Base-by-base conservation (phyloP, 2,797 vertebrate species). In the Sebastes cheni region DNA sequence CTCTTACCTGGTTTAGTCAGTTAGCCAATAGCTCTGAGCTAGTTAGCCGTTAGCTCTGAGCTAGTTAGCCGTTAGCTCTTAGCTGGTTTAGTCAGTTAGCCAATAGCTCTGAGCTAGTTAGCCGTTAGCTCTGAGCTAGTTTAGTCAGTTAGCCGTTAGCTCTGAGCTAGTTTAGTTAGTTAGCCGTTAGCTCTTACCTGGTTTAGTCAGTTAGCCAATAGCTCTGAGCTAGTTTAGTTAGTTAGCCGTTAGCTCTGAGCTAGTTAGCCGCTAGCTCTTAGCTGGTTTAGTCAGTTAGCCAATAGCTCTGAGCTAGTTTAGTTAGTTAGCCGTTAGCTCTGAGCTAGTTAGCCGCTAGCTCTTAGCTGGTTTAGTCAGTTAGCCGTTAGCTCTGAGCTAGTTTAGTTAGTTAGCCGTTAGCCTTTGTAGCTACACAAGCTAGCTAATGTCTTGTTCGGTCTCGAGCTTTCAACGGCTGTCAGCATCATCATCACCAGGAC, bases 391-490 rank as follows among this genome's bases (percentile, higher is more conserved):
- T 69, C 11, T 22, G 32, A 34, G 32, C 32, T 54, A 39, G 60
- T 50, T 67, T n/a, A 12, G 56, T 62, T 60, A 72, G 72, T 29
- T 29, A 3, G 8, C 2, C 27, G 27, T 27, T 1, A 42, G 62
- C 42, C 8, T 20, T 4, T 46, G 50, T n/a, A 61, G 69, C 80
- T 39, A 23, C 25, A 22, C 52, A 23, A 42, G 75, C 77, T 76
- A 76, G 79, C 82, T 73, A 2, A 91, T 92, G 87, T 77, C 74
- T 60, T 20, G 76, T 59, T 55, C 65, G 27, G 29, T 59, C 50
- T 3, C 29, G 46, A 11, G 77, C 64, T 84, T 62, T 50, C 42
- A 60, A 6, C 79, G 58, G 54, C 80, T 77, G 58, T 76, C 69
- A 18, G 72, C 80, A 14, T 42, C 42, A 59, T 66, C 85, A 39